Base-by-base conservation (phyloP, 64 coral and sea anemone species). In the Hydrozoanthus tunicans region DNA sequence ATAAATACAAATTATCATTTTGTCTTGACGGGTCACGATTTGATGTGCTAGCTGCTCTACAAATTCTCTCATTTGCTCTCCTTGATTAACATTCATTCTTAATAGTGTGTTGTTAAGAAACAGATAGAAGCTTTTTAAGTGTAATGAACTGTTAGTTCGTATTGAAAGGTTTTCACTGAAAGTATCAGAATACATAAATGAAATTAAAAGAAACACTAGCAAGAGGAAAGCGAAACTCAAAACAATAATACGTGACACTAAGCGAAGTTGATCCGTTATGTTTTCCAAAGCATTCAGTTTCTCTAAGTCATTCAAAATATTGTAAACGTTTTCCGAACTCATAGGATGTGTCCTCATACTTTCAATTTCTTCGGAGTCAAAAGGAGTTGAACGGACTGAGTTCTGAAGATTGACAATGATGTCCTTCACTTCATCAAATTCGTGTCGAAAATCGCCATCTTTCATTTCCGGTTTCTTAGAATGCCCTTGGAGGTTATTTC, bases 1-100 rank as follows among this genome's bases (percentile, higher is more conserved):
- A 25, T 32, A 26, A 9, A 78, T 14, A 78, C 11, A 77, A 55
- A 77, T 23, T 32, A 90, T 17, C 56, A 51, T 78, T 90, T 78
- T 90, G 24, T 77, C 71, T 12, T 59, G 86, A 52, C 15, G 86
- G 4, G 72, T 77, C 23, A 60, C 56, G 54, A 90, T 59, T 58
- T 15, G 32, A 51, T 90, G 14, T 7, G 6, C 17, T 13, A 78
- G 56, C 20, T 77, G 24, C 9, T 8, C 71, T 23, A 90, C 55
- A 2, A 32, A 60, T 4, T 90, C 23, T 63, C 57, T 61, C 15
- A 90, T 75, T 77, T 90, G 86, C 8, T 90, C 72, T 23, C 71
- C 71, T 52, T 90, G 86, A 59, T 61, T 90, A 11, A 90, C 20
- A 51, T 90, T 11, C 55, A 90, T 78, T 90, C 64, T 90, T n/a